These are phyloP conservation scores for Lasioglossum leucozonium DNA, from an alignment of 2,888 invertebrate species.

Conservation along the genomic window DNA sequence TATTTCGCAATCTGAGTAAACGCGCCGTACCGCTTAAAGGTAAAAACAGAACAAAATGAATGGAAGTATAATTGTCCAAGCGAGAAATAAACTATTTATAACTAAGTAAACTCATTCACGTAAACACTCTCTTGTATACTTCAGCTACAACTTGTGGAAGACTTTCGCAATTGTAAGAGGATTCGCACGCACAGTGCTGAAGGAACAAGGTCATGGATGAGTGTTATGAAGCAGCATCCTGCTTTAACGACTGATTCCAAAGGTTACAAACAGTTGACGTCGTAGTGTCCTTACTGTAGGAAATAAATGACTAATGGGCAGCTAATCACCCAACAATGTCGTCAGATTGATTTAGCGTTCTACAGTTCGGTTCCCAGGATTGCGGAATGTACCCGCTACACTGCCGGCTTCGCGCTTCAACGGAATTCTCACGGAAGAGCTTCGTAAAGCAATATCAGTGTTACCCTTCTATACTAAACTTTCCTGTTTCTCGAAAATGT, in stretches of 20 bases:
- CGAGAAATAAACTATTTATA: too few relatives aligned
- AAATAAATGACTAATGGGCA: not conserved
- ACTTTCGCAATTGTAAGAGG: too few relatives aligned
- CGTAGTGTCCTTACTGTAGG: not conserved
- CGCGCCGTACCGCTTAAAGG: too few relatives aligned
- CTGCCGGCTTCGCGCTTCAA: not conserved
- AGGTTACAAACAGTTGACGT: not conserved
- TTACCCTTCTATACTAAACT: slow-evolving; percentile 46
- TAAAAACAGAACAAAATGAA: too few relatives aligned
- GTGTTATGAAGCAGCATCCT: not conserved
- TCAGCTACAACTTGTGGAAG: too few relatives aligned
- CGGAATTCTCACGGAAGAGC: slow-evolving; percentile 44
- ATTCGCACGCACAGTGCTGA: not conserved
- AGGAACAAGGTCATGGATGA: not conserved
- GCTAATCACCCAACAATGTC: not conserved
- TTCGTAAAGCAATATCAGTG: slow-evolving; percentile 42
- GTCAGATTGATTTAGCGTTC: not conserved
- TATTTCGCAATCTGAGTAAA: too few relatives aligned
- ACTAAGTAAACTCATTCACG: too few relatives aligned
- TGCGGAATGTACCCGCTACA: slow-evolving; percentile 29
- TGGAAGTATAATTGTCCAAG: too few relatives aligned
- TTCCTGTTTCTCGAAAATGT: slow-evolving; percentile 52
- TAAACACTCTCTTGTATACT: too few relatives aligned
- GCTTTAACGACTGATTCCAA: not conserved
- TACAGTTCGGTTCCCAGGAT: slow-evolving; percentile 39